These are phyloP conservation scores for Nemotelus pantherinus DNA, from an alignment of 2,888 invertebrate species.

Conservation along the genomic window DNA sequence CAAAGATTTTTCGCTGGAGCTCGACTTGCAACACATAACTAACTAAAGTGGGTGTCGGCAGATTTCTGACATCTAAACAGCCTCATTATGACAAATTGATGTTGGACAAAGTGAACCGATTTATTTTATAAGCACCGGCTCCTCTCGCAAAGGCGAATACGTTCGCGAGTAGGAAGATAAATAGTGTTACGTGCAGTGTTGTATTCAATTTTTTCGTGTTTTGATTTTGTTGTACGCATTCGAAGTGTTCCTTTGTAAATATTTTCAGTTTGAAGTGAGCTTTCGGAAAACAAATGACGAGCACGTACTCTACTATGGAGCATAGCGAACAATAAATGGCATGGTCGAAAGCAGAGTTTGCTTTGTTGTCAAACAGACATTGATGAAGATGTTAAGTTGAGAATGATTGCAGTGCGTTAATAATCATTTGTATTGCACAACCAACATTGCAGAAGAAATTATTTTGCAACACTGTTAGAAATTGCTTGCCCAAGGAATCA, in stretches of 20 bases:
- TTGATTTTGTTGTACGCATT: constrained; percentile 35
- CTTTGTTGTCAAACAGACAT: too few species aligned
- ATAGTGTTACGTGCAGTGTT: neutral
- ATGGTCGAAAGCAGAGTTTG: too few species aligned
- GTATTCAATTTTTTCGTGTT: constrained; percentile 35
- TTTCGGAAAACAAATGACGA: neutral
- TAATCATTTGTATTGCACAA: too few species aligned
- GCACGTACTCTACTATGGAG: neutral
- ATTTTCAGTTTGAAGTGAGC: constrained; percentile 7
- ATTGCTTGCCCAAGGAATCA: too few species aligned
- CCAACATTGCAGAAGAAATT: too few species aligned
- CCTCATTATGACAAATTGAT: constrained; percentile 38
- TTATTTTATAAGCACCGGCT: neutral
- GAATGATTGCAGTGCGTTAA: too few species aligned
- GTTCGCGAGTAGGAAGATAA: constrained; percentile 10
- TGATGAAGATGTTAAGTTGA: too few species aligned
- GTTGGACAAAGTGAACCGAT: constrained; percentile 24
- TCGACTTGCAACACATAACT: constrained; percentile 2
- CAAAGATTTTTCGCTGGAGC: neutral
- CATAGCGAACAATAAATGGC: too few species aligned
- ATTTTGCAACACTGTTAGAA: too few species aligned
- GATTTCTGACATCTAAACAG: constrained; percentile 34
- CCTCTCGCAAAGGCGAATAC: neutral
- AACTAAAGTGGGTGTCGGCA: constrained; percentile 33
- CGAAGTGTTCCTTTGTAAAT: constrained; percentile 27